These are phyloP conservation scores for Menidia menidia DNA, from an alignment of 2,797 vertebrate species.

Conservation along the genomic window DNA sequence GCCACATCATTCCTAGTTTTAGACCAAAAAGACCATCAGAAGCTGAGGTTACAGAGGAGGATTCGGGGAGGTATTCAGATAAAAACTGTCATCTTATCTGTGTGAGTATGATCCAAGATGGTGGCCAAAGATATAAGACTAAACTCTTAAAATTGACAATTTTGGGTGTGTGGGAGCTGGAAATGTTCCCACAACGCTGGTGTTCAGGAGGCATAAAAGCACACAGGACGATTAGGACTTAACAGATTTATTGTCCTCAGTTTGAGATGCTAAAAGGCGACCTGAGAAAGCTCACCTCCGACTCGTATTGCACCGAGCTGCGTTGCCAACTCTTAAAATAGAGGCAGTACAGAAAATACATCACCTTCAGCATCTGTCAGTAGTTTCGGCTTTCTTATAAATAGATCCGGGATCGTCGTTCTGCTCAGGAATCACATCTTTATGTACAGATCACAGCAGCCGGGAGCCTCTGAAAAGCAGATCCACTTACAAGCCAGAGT, in stretches of 20 bases:
- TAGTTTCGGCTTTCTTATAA: constrained; percentile 71
- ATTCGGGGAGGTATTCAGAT: no score
- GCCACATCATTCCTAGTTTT: no score
- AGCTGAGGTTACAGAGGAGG: no score
- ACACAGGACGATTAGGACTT: constrained; percentile 5
- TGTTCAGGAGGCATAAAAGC: not conserved
- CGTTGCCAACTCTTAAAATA: constrained; percentile 78
- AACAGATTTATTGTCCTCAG: constrained; percentile 64
- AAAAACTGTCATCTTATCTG: no score
- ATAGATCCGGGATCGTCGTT: constrained; percentile 58
- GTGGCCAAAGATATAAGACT: no score
- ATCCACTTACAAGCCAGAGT: constrained; percentile 7
- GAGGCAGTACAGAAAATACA: constrained; percentile 85
- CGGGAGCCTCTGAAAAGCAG: not conserved
- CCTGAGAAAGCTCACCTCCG: constrained; percentile 27
- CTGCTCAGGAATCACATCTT: constrained; percentile 58
- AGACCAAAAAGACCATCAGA: no score
- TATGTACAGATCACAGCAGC: constrained; percentile 66
- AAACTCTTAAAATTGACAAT: no score
- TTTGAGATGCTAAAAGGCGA: constrained; percentile 35
- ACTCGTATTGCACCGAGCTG: constrained; percentile 83
- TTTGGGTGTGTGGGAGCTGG: no score
- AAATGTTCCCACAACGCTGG: no score
- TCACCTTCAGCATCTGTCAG: constrained; percentile 79
- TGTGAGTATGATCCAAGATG: no score